Base-by-base conservation (phyloP, 1,140 invertebrate species). In the Drosophila serrata region DNA sequence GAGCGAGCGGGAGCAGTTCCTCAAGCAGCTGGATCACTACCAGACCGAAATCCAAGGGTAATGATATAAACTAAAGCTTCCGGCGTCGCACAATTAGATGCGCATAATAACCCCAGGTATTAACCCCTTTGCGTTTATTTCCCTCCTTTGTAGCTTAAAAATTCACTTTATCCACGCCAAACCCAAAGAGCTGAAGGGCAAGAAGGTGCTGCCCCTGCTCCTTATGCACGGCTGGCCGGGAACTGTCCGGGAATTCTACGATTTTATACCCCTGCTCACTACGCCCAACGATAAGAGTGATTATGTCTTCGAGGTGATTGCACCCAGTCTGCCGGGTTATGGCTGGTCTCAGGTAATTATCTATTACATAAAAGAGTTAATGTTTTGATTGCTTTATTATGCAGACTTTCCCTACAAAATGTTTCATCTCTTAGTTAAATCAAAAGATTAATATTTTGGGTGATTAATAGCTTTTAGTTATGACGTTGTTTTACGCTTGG, bases 171-270 rank as follows among this genome's bases (percentile, higher is more conserved):
- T 97, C 19, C 95, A 95, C 68, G 94, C 94, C 0, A 96, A 95
- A 75, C 80, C 87, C n/a, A 69, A 65, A 29, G 90, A 94, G 31
- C 56, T 61, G 3, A 59, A 87, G 13, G 91, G 86, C 6, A 94
- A 92, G 73, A 94, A 93, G 93, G 94, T 97, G 1, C 72, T 96
- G 4, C 97, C 97, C 0, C 45, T 98, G 22, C 81, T 98, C 1
- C 24, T 99, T 2, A 79, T 97, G 6, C 97, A 99, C 85, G 98
- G 98, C 15, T 99, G 98, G 98, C 98, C 98, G 4, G 97, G 98
- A 29, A 97, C 96, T 0, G 94, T 98, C 4, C 94, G 96, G 11
- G 97, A 98, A 92, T 98, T 98, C 91, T 96, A 97, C 74, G 96
- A 97, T 81, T 93, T 97, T 1, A 95, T 97, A 51, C 96, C 96